Evolutionary conservation across 2,888 invertebrate genomes (phyloP).

Genomic region (Caradrina clavipalpis): DNA sequence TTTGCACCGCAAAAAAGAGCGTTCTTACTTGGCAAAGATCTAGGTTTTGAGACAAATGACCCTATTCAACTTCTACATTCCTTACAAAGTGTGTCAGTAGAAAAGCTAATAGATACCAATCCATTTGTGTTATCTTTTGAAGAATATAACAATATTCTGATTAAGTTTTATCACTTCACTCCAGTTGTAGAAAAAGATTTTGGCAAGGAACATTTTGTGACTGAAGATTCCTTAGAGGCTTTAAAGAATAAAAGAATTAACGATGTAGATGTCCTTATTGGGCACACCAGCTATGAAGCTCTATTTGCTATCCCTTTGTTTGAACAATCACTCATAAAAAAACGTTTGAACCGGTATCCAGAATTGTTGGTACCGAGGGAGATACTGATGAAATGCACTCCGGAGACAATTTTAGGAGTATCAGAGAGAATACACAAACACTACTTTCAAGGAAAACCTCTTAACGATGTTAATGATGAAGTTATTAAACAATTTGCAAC

Average conservation of each 20-base stretch:
- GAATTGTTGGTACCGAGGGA: slow-evolving; percentile 73
- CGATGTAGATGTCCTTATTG: slow-evolving; percentile 92
- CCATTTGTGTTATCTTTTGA: slow-evolving; percentile 70
- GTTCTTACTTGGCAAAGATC: slow-evolving; percentile 70
- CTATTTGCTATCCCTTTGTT: slow-evolving; percentile 54
- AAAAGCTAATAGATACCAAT: slow-evolving; percentile 66
- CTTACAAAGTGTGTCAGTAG: slow-evolving; percentile 70
- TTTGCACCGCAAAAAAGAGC: slow-evolving; percentile 70
- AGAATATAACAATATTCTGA: slow-evolving; percentile 58
- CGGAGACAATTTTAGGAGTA: slow-evolving; percentile 64
- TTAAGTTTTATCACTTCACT: slow-evolving; percentile 72
- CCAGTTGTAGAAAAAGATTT: slow-evolving; percentile 78
- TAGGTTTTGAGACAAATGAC: slow-evolving; percentile 73
- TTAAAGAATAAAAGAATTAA: slow-evolving; percentile 83
- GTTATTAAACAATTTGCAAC: slow-evolving; percentile 66
- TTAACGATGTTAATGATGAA: slow-evolving; percentile 56
- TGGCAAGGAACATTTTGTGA: slow-evolving; percentile 72
- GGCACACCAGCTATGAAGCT: slow-evolving; percentile 93
- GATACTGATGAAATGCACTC: slow-evolving; percentile 63
- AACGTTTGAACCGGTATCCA: slow-evolving; percentile 64
- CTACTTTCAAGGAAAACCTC: slow-evolving; percentile 70
- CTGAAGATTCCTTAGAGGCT: slow-evolving; percentile 65
- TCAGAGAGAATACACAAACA: slow-evolving; percentile 69
- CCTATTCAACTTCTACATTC: slow-evolving; percentile 72
- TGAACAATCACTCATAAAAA: slow-evolving; percentile 35